Percentiles rank a stretch among this genome's conserved stretches.
Conservation (phyloP, 1,140 invertebrate genomes). For the Diachasmimorpha longicaudata region DNA sequence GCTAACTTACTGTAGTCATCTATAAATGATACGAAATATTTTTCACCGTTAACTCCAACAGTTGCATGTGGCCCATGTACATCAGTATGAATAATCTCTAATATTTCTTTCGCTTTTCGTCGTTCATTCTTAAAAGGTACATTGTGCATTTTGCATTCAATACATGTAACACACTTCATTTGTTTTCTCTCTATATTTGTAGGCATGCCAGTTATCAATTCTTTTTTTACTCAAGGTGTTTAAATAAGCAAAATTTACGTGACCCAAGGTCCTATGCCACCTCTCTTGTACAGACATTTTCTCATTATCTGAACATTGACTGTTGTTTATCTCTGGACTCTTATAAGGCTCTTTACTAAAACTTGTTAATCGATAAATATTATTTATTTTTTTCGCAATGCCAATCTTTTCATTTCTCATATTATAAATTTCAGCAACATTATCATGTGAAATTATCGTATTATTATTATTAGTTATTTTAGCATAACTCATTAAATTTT, state of each 20-base stretch:
- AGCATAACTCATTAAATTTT: constrained; percentile 30
- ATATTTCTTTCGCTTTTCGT: constrained; percentile 22
- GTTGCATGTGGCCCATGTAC: constrained; percentile 24
- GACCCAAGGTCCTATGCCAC: constrained; percentile 28
- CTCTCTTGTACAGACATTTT: constrained; percentile 30
- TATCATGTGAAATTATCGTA: constrained; percentile 24
- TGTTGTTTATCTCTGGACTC: background rate
- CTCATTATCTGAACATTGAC: background rate
- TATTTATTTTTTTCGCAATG: constrained; percentile 28
- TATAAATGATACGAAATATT: constrained; percentile 32
- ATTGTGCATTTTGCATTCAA: constrained; percentile 32
- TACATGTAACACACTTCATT: constrained; percentile 24
- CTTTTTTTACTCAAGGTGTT: constrained; percentile 24
- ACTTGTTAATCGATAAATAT: constrained; percentile 28
- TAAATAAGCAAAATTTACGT: constrained; percentile 34
- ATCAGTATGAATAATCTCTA: constrained; percentile 28
- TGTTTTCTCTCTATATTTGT: constrained; percentile 17
- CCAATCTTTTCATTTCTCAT: constrained; percentile 12
- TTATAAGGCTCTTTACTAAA: background rate
- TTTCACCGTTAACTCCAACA: constrained; percentile 13
- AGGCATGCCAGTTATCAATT: constrained; percentile 19
- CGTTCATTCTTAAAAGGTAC: constrained; percentile 28
- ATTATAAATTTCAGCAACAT: constrained; percentile 26
- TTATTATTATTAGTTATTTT: constrained; percentile 32
- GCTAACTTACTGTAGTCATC: constrained; percentile 34